Percentiles rank a stretch among this genome's conserved stretches.
phyloP scores from a whole-genome alignment of 2,888 invertebrate species.

The Drosophila koepferae region DNA sequence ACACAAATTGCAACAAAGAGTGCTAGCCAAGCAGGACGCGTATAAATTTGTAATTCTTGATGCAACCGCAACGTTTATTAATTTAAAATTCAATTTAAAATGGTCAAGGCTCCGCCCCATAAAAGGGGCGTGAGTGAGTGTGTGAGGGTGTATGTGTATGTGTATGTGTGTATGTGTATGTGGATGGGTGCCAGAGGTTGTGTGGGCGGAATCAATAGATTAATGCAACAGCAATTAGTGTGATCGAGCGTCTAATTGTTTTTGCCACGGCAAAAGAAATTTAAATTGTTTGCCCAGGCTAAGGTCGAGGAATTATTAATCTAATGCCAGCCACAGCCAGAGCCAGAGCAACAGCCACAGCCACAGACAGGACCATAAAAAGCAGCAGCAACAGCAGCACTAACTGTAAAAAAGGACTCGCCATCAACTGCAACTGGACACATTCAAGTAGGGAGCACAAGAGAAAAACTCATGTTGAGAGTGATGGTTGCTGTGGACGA shows the following conservation, averaged over 20 bases:
- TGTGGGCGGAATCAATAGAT: slow-evolving; percentile 70
- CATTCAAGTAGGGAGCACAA: slow-evolving; percentile 26
- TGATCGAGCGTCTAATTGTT: slow-evolving; percentile 79
- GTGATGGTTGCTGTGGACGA: neutral
- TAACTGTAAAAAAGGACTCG: slow-evolving; percentile 2
- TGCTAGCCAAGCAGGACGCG: slow-evolving; percentile 48
- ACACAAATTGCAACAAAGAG: slow-evolving; percentile 36
- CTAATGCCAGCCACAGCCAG: slow-evolving; percentile 32
- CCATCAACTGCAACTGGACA: slow-evolving; percentile 23
- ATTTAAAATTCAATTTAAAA: slow-evolving; percentile 83
- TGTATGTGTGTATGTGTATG: slow-evolving; percentile 21
- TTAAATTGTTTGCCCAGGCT: slow-evolving; percentile 56
- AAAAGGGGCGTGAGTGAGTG: slow-evolving; percentile 12
- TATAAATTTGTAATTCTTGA: slow-evolving; percentile 83
- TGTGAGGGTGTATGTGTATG: slow-evolving; percentile 2
- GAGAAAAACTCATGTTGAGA: slow-evolving; percentile 13
- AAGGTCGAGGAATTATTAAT: slow-evolving; percentile 63
- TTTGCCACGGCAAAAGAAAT: slow-evolving; percentile 63
- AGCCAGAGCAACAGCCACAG: slow-evolving; percentile 23
- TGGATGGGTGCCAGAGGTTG: slow-evolving; percentile 1
- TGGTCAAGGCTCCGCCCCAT: slow-evolving; percentile 60
- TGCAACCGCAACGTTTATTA: slow-evolving; percentile 82
- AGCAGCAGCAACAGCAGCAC: slow-evolving; percentile 1
- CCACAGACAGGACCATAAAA: slow-evolving; percentile 11
- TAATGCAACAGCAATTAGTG: slow-evolving; percentile 73